A percentile compares a stretch with the other conserved stretches of the same genome.
Evolutionary conservation across 1,140 invertebrate genomes (phyloP).

Genomic region (Polypedilum pembai): DNA sequence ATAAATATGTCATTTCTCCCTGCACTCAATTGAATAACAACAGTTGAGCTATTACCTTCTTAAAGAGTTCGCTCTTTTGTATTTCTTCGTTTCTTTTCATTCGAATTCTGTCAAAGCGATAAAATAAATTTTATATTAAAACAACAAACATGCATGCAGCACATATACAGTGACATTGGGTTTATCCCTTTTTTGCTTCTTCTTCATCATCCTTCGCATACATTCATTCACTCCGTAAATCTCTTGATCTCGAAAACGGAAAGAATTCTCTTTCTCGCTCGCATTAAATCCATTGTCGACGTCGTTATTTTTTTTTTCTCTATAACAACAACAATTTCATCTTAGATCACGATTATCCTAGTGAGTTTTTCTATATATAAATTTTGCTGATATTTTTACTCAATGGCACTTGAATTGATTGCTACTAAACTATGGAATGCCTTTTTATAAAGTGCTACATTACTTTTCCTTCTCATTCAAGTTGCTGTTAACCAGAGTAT

Average conservation of each 20-base stretch:
- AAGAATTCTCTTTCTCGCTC: background rate
- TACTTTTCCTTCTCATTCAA: no score
- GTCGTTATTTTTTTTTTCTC: background rate
- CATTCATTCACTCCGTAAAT: background rate
- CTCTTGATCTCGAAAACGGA: conserved; percentile 22
- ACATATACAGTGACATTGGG: conserved; percentile 1
- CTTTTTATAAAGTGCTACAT: no score
- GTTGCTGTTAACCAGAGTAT: no score
- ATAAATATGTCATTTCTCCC: conserved; percentile 12
- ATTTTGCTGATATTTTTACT: no score
- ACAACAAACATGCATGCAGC: conserved; percentile 13
- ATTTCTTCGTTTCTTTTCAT: background rate
- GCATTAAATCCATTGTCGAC: conserved; percentile 21
- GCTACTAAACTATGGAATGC: no score
- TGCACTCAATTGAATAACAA: conserved; percentile 8
- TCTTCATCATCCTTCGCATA: background rate
- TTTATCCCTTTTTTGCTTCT: conserved; percentile 22
- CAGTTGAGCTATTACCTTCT: conserved; percentile 12
- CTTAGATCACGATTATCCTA: no score
- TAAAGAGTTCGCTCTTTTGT: background rate
- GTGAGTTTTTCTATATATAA: no score
- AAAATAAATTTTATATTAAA: conserved; percentile 12
- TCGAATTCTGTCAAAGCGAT: conserved; percentile 3
- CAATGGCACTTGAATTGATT: no score
- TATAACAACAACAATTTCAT: no score